These are phyloP conservation scores for Atlantisia rogersi DNA, from an alignment of 2,113 vertebrate species.

Conservation along the genomic window DNA sequence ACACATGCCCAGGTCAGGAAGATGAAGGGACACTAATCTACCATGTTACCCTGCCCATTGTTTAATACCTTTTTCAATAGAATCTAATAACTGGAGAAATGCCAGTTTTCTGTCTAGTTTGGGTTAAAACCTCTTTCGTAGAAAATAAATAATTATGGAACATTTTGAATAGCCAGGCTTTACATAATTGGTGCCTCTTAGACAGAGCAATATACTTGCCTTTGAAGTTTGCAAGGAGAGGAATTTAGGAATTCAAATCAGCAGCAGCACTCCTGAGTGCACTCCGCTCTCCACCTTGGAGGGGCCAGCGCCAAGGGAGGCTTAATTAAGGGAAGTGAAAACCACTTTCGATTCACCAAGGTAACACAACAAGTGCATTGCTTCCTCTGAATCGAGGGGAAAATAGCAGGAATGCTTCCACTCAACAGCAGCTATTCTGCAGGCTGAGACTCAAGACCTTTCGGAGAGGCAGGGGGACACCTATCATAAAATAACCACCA, in stretches of 20 bases:
- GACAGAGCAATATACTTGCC: conserved; percentile 54
- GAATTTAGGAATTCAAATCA: conserved; percentile 67
- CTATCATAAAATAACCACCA: conserved; percentile 54
- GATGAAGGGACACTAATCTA: conserved; percentile 70
- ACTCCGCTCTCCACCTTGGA: conserved; percentile 6
- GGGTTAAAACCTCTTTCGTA: conserved; percentile 63
- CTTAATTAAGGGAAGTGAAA: conserved; percentile 72
- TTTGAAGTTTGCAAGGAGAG: conserved; percentile 67
- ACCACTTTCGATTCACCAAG: conserved; percentile 65
- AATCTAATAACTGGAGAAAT: conserved; percentile 74
- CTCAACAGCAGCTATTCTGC: conserved; percentile 46
- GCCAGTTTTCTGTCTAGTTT: conserved; percentile 72
- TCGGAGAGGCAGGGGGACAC: neutral
- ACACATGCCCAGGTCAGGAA: conserved; percentile 76
- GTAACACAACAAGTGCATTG: conserved; percentile 72
- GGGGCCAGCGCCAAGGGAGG: conserved; percentile 45
- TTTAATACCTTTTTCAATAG: conserved; percentile 74
- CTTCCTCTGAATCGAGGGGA: conserved; percentile 60
- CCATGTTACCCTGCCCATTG: conserved; percentile 67
- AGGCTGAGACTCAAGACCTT: conserved; percentile 15
- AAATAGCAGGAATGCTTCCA: conserved; percentile 50
- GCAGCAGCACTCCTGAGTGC: neutral
- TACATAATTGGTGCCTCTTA: conserved; percentile 67
- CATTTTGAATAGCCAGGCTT: conserved; percentile 59
- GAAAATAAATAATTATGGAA: conserved; percentile 74